Conservation (phyloP, 2,113 vertebrate genomes). For the Xenotilapia leptura region DNA sequence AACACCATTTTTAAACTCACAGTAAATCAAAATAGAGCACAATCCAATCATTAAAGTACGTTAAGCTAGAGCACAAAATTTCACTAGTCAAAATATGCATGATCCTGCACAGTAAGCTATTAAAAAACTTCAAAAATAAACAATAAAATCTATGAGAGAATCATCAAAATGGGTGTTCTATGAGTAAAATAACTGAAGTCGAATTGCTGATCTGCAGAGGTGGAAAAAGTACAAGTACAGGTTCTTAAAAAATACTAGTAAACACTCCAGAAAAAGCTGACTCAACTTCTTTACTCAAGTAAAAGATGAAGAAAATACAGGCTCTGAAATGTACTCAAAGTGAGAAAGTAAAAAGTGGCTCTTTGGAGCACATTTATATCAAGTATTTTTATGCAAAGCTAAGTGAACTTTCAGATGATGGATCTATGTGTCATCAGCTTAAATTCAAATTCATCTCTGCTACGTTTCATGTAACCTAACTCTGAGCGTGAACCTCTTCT, state of each 20-base stretch:
- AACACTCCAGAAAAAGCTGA: background rate
- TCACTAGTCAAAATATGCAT: background rate
- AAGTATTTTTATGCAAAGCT: background rate
- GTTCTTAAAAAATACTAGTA: background rate
- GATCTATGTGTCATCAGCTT: background rate
- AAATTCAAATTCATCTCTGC: background rate
- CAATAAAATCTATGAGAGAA: background rate
- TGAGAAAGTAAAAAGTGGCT: background rate
- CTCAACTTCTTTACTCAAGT: background rate
- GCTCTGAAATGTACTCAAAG: background rate
- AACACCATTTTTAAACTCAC: background rate
- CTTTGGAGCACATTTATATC: background rate
- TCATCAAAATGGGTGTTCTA: fast-evolving
- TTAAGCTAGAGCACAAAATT: background rate
- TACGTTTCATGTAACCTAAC: background rate
- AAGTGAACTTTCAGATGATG: background rate
- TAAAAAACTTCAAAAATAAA: background rate
- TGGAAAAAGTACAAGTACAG: background rate
- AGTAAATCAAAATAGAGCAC: background rate
- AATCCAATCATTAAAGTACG: background rate
- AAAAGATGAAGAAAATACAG: background rate
- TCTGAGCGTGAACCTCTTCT: background rate
- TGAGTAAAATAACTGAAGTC: background rate
- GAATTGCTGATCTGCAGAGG: background rate
- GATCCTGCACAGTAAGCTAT: background rate